Conservation (phyloP, 2,113 vertebrate genomes). For the Hipposideros armiger region DNA sequence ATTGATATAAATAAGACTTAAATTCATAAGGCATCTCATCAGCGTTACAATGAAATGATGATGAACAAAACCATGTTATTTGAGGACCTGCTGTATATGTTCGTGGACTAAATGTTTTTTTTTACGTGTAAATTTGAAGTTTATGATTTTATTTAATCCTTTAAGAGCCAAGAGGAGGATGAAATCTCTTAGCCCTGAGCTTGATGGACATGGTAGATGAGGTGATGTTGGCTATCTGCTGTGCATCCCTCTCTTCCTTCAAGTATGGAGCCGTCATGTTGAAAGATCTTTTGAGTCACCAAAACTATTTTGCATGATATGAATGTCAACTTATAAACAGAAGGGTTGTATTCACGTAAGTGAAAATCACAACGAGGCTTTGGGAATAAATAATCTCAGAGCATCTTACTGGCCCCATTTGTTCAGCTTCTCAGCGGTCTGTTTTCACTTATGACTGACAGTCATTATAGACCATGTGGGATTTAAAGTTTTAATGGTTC, state of each 20-base stretch:
- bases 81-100: neutral
- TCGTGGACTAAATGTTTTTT: neutral
- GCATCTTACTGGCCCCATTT: neutral
- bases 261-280: neutral
- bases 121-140: neutral
- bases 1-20: neutral
- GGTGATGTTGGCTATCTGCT: neutral
- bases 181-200: neutral
- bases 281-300: neutral
- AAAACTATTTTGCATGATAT: neutral
- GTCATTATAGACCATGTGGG: neutral
- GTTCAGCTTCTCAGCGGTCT: neutral
- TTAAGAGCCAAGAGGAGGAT: neutral
- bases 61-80: neutral
- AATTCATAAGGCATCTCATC: neutral
- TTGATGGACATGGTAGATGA: neutral
- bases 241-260: too few relatives aligned
- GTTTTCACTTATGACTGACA: neutral
- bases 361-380: neutral
- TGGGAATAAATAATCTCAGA: neutral
- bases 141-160: neutral
- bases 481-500: conserved; percentile 4
- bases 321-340: neutral
- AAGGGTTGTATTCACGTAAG: neutral
- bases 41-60: neutral